These are phyloP conservation scores for Anthopleura xanthogrammica DNA, from an alignment of 92 coral and sea anemone genomes.

Conservation along the genomic window DNA sequence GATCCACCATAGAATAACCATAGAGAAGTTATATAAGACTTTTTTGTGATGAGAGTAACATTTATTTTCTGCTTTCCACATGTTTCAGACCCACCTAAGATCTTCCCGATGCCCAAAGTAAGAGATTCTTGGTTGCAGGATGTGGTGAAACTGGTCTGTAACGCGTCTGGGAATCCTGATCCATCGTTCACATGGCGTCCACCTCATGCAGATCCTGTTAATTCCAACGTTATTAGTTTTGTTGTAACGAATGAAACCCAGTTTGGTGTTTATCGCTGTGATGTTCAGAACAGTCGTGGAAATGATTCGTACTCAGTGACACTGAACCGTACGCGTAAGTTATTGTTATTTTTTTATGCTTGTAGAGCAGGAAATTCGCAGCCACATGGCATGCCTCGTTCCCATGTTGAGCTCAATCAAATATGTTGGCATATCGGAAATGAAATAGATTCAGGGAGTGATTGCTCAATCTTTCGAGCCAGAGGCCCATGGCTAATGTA, in stretches of 20 bases:
- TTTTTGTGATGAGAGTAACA: too few relatives aligned
- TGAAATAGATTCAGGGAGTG: too few relatives aligned
- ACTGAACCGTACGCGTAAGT: constrained; percentile 31
- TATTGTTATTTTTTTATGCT: neutral
- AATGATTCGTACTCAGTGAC: constrained; percentile 2
- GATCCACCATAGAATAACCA: too few relatives aligned
- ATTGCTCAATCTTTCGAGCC: too few relatives aligned
- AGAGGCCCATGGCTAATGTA: too few relatives aligned
- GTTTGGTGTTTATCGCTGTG: constrained; percentile 45
- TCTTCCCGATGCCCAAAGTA: neutral
- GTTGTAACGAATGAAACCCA: constrained; percentile 6
- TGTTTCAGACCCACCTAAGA: neutral
- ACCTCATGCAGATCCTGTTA: neutral
- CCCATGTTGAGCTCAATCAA: too few relatives aligned
- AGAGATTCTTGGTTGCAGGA: neutral
- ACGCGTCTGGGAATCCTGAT: constrained; percentile 40
- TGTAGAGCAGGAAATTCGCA: too few relatives aligned
- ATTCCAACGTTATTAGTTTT: neutral
- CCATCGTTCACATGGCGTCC: constrained; percentile 39
- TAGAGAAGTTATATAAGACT: too few relatives aligned
- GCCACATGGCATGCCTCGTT: too few relatives aligned
- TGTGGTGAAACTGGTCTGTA: constrained; percentile 5
- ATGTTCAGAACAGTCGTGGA: constrained; percentile 28
- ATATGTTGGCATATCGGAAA: too few relatives aligned
- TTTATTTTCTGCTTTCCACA: too few relatives aligned